phyloP scores from a whole-genome alignment of 2,797 vertebrate species.

The Pseudochromis fuscus region DNA sequence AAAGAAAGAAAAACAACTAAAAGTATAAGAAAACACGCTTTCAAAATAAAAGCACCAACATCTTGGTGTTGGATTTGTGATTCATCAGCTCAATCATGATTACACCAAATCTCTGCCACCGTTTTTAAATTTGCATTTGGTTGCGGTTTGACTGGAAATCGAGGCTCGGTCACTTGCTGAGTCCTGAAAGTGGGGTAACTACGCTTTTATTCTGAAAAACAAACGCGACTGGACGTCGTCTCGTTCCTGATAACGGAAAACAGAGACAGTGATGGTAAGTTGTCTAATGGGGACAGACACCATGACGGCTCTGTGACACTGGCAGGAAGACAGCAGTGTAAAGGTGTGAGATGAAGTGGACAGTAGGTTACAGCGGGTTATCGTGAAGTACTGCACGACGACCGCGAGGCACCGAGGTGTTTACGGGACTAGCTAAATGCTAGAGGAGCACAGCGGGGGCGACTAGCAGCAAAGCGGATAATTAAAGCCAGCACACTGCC shows the following conservation, averaged over 20 bases:
- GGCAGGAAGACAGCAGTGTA: too few species aligned
- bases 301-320: background rate
- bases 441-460: background rate
- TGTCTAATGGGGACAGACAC: background rate
- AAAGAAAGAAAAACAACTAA: too few species aligned
- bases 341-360: background rate
- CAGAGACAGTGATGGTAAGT: background rate
- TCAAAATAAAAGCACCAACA: constrained; percentile 18
- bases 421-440: background rate
- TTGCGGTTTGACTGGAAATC: background rate
- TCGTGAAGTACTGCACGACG: background rate
- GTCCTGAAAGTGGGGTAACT: background rate
- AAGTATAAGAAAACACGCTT: background rate
- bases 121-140: background rate
- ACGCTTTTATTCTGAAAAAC: constrained; percentile 39
- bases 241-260: constrained; percentile 1
- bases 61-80: background rate
- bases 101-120: too few species aligned
- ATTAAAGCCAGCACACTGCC: background rate
- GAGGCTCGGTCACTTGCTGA: background rate
- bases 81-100: background rate
- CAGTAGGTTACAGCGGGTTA: too few species aligned
- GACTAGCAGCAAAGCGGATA: background rate
- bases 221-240: background rate
- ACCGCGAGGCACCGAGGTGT: background rate